Evolutionary conservation across 2,797 vertebrate genomes (phyloP), one percentile per base, ranked within the genome.

Genomic region (Girardinus metallicus): DNA sequence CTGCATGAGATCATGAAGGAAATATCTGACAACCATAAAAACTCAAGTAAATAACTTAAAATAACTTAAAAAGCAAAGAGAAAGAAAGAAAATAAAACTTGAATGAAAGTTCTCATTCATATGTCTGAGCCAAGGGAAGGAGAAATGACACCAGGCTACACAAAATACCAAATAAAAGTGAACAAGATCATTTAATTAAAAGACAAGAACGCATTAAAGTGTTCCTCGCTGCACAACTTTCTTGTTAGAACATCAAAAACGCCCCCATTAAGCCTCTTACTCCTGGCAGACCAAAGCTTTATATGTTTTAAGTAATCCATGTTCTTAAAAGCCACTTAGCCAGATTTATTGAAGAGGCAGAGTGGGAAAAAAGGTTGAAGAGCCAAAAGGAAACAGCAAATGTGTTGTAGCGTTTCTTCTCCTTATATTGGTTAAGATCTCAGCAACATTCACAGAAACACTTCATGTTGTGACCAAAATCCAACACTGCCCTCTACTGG

Each of bases 401-500:
- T 55, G 43, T n/a, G 36, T 29, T 36, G 5, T 8, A 41, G 53
- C 8, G 16, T 31, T 46, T 73, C 31, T 51, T 72, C 15, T 73
- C 39, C 41, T 68, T 71, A 46, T 51, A 74, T 46, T 75, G 36
- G 34, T 78, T 21, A 18, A 16, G 64, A 5, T 46, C 29, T 46
- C 53, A 15, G 11, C 21, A 26, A n/a, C 18, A 47, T 3, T n/a
- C 10, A 49, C 3, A 72, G 31, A 79, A 51, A 49, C 23, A 21
- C 26, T 36, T 5, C 8, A 68, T 73, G 34, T 23, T 36, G 26
- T n/a, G 74, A 47, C 0, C 26, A 53, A 80, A 78, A 84, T 70
- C 18, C 86, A 91, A 94, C 89, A 92, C 89, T 93, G 93, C 90
- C 94, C 88, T 77, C 92, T 13, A 23, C 64, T 81, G 93, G 92